A percentile compares a stretch with the other conserved stretches of the same genome.
Conservation (phyloP, 2,888 invertebrate species). For the Sicus ferrugineus region DNA sequence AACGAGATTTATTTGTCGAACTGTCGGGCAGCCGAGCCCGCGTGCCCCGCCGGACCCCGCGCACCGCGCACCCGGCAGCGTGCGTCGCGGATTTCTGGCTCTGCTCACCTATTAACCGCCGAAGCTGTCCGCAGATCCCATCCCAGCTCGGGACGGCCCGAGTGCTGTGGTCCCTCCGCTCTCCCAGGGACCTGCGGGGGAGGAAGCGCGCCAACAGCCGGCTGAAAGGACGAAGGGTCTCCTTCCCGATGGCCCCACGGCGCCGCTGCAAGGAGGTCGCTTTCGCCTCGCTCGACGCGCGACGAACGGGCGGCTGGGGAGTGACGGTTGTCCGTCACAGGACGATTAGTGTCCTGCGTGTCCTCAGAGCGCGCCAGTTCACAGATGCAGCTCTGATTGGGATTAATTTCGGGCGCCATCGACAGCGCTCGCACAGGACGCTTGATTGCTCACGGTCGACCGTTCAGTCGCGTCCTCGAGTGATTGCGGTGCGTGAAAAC, state of each 20-base stretch:
- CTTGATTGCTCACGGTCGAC: no score
- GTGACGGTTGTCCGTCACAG: no score
- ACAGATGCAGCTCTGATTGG: no score
- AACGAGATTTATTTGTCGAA: constrained; percentile 12
- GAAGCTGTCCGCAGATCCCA: background rate
- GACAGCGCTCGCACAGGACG: no score
- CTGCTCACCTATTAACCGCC: constrained; percentile 20
- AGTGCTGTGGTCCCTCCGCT: constrained; percentile 4
- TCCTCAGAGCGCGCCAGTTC: no score
- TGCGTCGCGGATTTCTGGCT: constrained; percentile 21
- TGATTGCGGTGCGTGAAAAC: no score
- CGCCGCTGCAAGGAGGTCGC: background rate
- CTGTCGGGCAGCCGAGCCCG: background rate
- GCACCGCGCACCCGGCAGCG: background rate
- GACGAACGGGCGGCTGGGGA: constrained; percentile 44
- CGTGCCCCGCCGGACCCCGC: background rate
- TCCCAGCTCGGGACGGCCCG: background rate
- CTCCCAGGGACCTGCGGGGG: constrained; percentile 42
- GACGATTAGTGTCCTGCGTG: no score
- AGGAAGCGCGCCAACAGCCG: constrained; percentile 40
- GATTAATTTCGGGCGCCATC: no score
- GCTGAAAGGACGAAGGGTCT: no score
- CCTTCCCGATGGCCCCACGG: background rate
- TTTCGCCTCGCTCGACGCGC: constrained; percentile 36
- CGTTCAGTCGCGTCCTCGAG: no score